phyloP scores from a whole-genome alignment of 2,888 invertebrate genomes.

The Nymphalis polychloros region DNA sequence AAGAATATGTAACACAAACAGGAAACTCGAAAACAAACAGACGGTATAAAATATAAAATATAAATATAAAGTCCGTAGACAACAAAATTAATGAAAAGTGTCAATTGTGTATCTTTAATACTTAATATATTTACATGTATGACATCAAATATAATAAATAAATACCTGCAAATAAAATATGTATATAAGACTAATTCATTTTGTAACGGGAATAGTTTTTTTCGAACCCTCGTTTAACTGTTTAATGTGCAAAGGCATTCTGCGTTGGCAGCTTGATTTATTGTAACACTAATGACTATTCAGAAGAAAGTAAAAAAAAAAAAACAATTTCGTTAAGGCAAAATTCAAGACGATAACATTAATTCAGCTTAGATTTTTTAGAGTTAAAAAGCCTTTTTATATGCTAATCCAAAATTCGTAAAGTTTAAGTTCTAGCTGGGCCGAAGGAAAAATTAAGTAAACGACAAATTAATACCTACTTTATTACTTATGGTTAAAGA shows the following conservation, averaged over 20 bases:
- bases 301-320: conserved; percentile 33
- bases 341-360: conserved; percentile 39
- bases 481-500: not conserved
- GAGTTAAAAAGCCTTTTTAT: conserved; percentile 33
- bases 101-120: too few relatives aligned
- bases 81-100: too few relatives aligned
- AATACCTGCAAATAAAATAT: not conserved
- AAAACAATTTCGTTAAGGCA: conserved; percentile 29
- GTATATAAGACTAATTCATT: not conserved
- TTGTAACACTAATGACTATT: conserved; percentile 39
- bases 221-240: conserved; percentile 32
- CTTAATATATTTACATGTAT: too few relatives aligned
- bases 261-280: conserved; percentile 38
- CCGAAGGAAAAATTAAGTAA: conserved; percentile 1
- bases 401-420: conserved; percentile 32
- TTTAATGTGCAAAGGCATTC: conserved; percentile 36
- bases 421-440: conserved; percentile 16
- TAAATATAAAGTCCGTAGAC: too few relatives aligned
- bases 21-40: too few relatives aligned
- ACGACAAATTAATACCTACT: conserved; percentile 15
- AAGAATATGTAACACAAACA: too few relatives aligned
- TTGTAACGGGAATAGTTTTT: conserved; percentile 30
- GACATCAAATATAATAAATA: not conserved
- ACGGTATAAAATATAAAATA: too few relatives aligned
- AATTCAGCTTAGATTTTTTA: conserved; percentile 36